A percentile compares a stretch with the other conserved stretches of the same genome.
Evolutionary conservation across 2,888 invertebrate genomes (phyloP).

Genomic region (Acronicta leporina): DNA sequence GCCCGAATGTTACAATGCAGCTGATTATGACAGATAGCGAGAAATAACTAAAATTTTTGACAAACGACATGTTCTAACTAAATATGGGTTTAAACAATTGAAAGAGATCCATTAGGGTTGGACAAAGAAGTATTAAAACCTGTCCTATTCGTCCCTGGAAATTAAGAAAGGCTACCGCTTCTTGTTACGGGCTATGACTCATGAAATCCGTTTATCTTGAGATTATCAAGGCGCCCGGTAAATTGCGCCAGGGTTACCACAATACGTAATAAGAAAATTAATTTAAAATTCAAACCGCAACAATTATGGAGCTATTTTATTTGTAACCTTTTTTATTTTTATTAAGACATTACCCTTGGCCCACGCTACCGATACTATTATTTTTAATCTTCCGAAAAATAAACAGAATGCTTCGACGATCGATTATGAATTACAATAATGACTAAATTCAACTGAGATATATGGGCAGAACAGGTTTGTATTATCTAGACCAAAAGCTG

Average conservation of each 20-base stretch:
- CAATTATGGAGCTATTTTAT: not conserved
- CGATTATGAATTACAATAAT: no score
- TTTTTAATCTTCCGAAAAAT: no score
- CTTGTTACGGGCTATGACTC: constrained; percentile 50
- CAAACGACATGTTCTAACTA: constrained; percentile 37
- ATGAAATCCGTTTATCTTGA: constrained; percentile 39
- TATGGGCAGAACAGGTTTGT: not conserved
- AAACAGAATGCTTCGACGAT: no score
- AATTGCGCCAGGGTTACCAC: constrained; percentile 26
- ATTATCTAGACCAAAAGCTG: not conserved
- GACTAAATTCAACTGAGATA: not conserved
- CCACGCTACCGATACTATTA: no score
- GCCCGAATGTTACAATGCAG: constrained; percentile 52
- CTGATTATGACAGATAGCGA: constrained; percentile 53
- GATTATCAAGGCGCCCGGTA: constrained; percentile 40
- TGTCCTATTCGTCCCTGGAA: constrained; percentile 23
- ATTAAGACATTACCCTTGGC: no score
- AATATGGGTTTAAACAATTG: constrained; percentile 49
- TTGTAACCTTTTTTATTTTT: no score
- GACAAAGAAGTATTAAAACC: constrained; percentile 45
- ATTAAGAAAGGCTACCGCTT: constrained; percentile 36
- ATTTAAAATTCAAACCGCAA: no score
- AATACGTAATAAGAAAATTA: not conserved
- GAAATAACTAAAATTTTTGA: constrained; percentile 51
- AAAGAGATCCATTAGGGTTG: constrained; percentile 37